Evolutionary conservation across 1,140 invertebrate genomes (phyloP).

Genomic region (Glossosoma conforme): DNA sequence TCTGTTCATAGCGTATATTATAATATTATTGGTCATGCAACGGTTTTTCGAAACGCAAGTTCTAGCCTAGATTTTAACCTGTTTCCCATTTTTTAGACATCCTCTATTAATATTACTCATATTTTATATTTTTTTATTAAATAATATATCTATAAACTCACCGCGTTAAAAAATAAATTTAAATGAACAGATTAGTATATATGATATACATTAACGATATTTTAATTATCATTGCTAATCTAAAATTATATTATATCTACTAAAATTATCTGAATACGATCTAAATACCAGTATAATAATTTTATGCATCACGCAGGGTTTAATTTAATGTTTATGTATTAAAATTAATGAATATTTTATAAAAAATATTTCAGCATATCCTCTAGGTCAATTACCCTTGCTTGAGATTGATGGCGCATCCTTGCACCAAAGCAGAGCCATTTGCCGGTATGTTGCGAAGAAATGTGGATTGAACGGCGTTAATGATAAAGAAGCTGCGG

Average conservation of each 20-base stretch:
- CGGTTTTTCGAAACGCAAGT: too few relatives aligned
- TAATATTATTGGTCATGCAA: too few relatives aligned
- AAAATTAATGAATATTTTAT: neutral
- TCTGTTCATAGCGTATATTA: too few relatives aligned
- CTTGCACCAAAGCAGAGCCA: slow-evolving; percentile 64
- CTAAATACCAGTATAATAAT: neutral
- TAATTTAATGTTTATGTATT: neutral
- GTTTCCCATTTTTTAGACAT: too few relatives aligned
- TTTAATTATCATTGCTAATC: too few relatives aligned
- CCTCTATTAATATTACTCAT: too few relatives aligned
- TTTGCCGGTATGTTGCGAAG: slow-evolving; percentile 67
- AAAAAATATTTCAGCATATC: slow-evolving; percentile 56
- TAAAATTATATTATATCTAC: neutral
- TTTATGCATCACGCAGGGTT: neutral
- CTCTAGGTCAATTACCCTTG: slow-evolving; percentile 72
- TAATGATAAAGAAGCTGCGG: slow-evolving; percentile 59
- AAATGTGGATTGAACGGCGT: slow-evolving; percentile 60
- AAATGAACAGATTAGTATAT: neutral
- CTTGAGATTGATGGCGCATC: slow-evolving; percentile 67
- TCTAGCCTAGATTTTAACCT: too few relatives aligned
- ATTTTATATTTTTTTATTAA: too few relatives aligned
- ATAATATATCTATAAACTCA: too few relatives aligned
- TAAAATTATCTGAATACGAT: neutral
- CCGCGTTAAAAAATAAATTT: too few relatives aligned
- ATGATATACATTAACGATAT: slow-evolving; percentile 2